Base-by-base conservation (phyloP, 2,888 invertebrate species). In the Polyploca ridens region DNA sequence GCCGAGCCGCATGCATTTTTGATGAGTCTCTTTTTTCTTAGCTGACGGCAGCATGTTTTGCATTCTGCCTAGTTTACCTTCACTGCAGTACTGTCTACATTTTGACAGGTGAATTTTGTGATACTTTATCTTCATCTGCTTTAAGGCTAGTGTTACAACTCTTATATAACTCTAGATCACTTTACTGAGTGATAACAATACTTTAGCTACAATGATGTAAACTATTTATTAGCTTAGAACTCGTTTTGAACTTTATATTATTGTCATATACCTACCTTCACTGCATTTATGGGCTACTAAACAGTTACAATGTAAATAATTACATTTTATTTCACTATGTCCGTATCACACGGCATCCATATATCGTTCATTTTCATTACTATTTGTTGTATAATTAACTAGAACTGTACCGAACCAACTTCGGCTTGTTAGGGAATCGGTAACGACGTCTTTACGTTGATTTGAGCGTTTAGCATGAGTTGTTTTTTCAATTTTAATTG, bases 381-480 rank as follows among this genome's bases (percentile, higher is more conserved):
- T 84, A 81, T 88, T 89, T 89, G 82, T 81, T 41, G 71, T 77
- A 77, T 84, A 88, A 88, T 90, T 90, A 88, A 81, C 86, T 71
- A 70, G 74, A 72, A 75, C 76, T 77, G 81, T 79, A 75, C 73
- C 66, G 71, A 75, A 70, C 80, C 81, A 83, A 82, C 79, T 86
- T 79, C 73, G 74, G 83, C 88, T 89, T 88, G 89, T 91, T 91
- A 91, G 87, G 81, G 83, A 73, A 78, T 83, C 78, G 85, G 82
- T 91, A 93, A 93, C 87, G 88, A 90, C 88, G 82, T 92, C 87
- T 89, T 91, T 92, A 90, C 84, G 73, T 78, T 76, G 77, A 85
- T 91, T 91, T 86, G 87, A 82, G 77, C 84, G 76, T 85, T 91
- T 92, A 91, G 87, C 89, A 80, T 76, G 69, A 69, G 69, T 77